These are phyloP conservation scores for Epirrhoe tristata DNA, from an alignment of 2,888 invertebrate genomes.

Conservation along the genomic window DNA sequence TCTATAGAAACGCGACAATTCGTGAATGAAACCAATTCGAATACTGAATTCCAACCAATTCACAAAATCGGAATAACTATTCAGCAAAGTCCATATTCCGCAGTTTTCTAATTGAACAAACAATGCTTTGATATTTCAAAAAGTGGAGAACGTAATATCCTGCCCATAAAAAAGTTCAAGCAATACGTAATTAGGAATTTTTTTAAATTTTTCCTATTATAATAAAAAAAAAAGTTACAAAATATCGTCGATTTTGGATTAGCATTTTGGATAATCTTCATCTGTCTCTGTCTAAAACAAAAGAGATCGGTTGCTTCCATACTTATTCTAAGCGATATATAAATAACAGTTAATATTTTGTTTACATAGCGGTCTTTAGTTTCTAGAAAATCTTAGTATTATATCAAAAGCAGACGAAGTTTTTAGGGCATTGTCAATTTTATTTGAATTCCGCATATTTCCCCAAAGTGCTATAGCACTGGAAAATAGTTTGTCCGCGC, in stretches of 20 bases:
- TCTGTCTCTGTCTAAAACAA: too few species aligned
- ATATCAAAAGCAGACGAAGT: neutral
- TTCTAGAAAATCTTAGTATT: neutral
- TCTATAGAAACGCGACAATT: neutral
- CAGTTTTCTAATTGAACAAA: slow-evolving; percentile 1
- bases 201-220: too few species aligned
- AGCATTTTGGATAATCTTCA: too few species aligned
- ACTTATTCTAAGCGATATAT: too few species aligned
- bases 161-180: neutral
- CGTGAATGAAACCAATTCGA: neutral
- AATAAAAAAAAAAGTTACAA: too few species aligned
- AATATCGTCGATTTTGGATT: too few species aligned
- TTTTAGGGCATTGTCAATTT: slow-evolving; percentile 23
- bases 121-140: neutral
- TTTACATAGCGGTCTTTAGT: neutral
- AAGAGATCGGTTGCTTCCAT: too few species aligned
- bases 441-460: slow-evolving; percentile 21
- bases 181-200: too few species aligned
- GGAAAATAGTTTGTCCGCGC: slow-evolving; percentile 8
- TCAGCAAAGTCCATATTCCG: neutral
- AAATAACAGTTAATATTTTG: too few species aligned
- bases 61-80: neutral
- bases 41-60: neutral
- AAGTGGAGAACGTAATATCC: neutral
- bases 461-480: slow-evolving; percentile 18